phyloP scores from a whole-genome alignment of 2,797 vertebrate genomes.

The Phalloptychus januarius region DNA sequence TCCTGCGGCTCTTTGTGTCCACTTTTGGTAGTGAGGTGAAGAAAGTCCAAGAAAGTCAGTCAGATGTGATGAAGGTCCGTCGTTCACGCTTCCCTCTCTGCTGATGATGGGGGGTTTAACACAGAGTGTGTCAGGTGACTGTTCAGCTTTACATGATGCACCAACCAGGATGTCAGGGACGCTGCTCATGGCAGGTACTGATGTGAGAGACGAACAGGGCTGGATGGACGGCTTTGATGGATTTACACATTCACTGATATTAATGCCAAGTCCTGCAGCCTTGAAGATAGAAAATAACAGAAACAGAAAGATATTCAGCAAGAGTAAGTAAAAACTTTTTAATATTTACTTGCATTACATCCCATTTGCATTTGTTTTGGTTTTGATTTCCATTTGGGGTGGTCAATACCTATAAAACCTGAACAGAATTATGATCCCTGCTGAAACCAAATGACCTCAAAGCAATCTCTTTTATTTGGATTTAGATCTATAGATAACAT shows the following conservation, averaged over 20 bases:
- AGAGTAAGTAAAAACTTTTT: too few relatives aligned
- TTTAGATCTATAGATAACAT: too few relatives aligned
- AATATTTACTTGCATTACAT: too few relatives aligned
- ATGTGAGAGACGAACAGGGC: constrained; percentile 15
- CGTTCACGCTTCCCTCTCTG: not conserved
- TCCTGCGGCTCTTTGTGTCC: constrained; percentile 31
- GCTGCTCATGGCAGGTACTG: constrained; percentile 20
- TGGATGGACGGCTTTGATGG: constrained; percentile 33
- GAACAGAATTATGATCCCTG: too few relatives aligned
- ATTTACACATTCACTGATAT: constrained; percentile 22
- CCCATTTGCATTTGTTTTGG: too few relatives aligned
- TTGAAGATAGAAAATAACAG: constrained; percentile 44
- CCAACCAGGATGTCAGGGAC: constrained; percentile 54
- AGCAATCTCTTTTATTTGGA: too few relatives aligned
- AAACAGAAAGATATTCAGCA: not conserved
- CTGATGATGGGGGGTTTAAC: constrained; percentile 49
- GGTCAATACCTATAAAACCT: too few relatives aligned
- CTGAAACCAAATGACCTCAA: too few relatives aligned
- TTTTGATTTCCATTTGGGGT: too few relatives aligned
- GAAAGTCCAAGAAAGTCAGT: constrained; percentile 12
- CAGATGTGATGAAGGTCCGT: not conserved
- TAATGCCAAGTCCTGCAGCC: constrained; percentile 37
- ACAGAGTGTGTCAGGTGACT: constrained; percentile 41
- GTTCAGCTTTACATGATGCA: constrained; percentile 25
- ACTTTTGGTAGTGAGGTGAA: constrained; percentile 29